A percentile compares a stretch with the other conserved stretches of the same genome.
These are phyloP conservation scores for Neotragus moschatus DNA, from an alignment of 2,113 vertebrate genomes.

Conservation along the genomic window DNA sequence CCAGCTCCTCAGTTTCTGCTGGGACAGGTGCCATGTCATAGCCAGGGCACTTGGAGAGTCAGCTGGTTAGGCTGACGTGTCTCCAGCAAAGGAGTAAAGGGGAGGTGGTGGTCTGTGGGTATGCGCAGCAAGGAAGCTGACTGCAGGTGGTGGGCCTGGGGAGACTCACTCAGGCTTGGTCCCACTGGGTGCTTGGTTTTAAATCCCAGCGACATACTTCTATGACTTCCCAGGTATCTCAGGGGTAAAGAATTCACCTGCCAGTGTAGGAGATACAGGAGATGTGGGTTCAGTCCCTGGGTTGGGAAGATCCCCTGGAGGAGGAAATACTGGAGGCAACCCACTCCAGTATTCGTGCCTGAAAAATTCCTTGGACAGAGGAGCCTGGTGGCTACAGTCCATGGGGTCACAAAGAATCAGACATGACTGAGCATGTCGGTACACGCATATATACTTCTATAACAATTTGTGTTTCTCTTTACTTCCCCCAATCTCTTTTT, in stretches of 20 bases:
- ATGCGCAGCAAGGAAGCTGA: background rate
- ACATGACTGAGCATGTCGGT: background rate
- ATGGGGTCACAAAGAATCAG: background rate
- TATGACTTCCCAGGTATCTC: background rate
- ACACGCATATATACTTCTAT: rapidly evolving
- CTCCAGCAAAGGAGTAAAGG: background rate
- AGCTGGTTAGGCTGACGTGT: background rate
- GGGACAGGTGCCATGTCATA: background rate
- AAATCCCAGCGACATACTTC: background rate
- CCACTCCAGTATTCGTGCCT: background rate
- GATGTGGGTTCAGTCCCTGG: background rate
- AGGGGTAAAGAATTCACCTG: background rate
- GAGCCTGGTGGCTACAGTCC: background rate
- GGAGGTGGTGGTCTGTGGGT: background rate
- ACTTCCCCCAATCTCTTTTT: background rate
- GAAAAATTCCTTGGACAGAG: background rate
- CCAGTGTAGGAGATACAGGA: background rate
- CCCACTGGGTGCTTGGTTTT: background rate
- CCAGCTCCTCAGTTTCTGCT: background rate
- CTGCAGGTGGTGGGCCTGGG: too few species aligned
- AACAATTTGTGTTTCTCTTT: background rate
- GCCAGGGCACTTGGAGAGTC: background rate
- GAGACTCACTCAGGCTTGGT: too few species aligned
- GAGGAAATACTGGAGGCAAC: background rate
- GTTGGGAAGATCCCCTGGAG: background rate